phyloP scores from a whole-genome alignment of 2,113 vertebrate genomes.

The Scomber japonicus region DNA sequence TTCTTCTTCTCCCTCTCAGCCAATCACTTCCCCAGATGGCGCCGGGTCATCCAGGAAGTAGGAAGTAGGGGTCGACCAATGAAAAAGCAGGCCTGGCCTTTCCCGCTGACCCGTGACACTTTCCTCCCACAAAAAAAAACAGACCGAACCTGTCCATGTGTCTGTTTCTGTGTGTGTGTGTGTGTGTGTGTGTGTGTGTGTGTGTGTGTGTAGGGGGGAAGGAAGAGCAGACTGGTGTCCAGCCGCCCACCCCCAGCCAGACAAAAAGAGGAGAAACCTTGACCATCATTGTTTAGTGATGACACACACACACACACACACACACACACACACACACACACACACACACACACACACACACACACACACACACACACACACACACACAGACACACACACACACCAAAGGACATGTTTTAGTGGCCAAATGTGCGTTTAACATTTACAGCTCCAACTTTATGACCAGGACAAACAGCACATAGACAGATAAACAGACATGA shows the following conservation, averaged over 20 bases:
- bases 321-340: neutral
- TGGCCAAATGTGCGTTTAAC: conserved; percentile 61
- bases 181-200: conserved; percentile 15
- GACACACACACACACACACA: conserved; percentile 17
- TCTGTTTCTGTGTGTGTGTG: neutral
- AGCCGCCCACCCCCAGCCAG: conserved; percentile 39
- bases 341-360: neutral
- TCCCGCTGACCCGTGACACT: conserved; percentile 75
- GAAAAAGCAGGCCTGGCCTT: conserved; percentile 79
- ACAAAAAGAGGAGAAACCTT: conserved; percentile 62
- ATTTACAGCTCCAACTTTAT: conserved; percentile 59
- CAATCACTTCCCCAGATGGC: conserved; percentile 96
- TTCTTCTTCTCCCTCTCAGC: conserved; percentile 67
- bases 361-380: neutral
- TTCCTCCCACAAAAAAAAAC: conserved; percentile 75
- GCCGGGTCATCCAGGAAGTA: conserved; percentile 91
- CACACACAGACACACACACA: conserved; percentile 22
- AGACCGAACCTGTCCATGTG: conserved; percentile 51
- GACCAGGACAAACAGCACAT: conserved; percentile 45
- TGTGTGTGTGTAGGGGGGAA: conserved; percentile 12
- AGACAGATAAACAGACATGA: conserved; percentile 40
- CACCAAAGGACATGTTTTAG: conserved; percentile 37
- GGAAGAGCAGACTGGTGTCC: conserved; percentile 48
- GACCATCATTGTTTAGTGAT: conserved; percentile 49
- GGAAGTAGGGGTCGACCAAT: conserved; percentile 85